Base-by-base conservation (phyloP, 2,888 invertebrate species). In the Spicauda simplicius region DNA sequence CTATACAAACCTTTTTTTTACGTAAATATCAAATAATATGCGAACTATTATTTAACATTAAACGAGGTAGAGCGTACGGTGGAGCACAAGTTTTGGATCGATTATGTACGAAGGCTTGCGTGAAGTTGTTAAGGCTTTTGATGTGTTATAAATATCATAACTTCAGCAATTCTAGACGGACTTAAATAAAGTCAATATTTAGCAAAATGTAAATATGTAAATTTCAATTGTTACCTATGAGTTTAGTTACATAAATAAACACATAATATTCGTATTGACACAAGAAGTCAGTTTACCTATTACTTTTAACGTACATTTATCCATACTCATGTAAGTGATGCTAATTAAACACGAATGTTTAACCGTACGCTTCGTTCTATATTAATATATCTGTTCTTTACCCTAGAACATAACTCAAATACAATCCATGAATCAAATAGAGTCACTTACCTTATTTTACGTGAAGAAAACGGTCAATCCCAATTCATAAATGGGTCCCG, bases 401-500 rank as follows among this genome's bases (percentile, higher is more conserved):
- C 7, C 5, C 50, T 18, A 18, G 50, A 50, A 50, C 18, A 50
- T 18, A n/a, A 0, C 5, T 10, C 18, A 18, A 18, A 50, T 50
- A 50, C 18, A 18, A 33, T 2, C 18, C 1, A 20, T 10, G 18
- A 2, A 53, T 62, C 45, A 18, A 53, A 54, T 37, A 48, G 14
- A 12, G 25, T 37, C 71, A 79, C 88, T 84, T 78, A 90, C 90
- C 90, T 90, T 86, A 81, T 80, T 79, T 77, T 76, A 74, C 74
- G 76, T 75, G 78, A 77, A 78, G 83, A 79, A 82, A 79, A 79
- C 80, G 81, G 82, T 83, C 81, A 85, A 87, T 87, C 86, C 88
- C 86, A 87, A 85, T 84, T 85, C 84, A 81, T 83, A 83, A 87
- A 87, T 85, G 85, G 87, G 86, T 88, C 85, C 87, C 84, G 87